Evolutionary conservation across 1,140 invertebrate genomes (phyloP), one percentile per base, ranked within the genome.

Genomic region (Lysiphlebus fabarum): DNA sequence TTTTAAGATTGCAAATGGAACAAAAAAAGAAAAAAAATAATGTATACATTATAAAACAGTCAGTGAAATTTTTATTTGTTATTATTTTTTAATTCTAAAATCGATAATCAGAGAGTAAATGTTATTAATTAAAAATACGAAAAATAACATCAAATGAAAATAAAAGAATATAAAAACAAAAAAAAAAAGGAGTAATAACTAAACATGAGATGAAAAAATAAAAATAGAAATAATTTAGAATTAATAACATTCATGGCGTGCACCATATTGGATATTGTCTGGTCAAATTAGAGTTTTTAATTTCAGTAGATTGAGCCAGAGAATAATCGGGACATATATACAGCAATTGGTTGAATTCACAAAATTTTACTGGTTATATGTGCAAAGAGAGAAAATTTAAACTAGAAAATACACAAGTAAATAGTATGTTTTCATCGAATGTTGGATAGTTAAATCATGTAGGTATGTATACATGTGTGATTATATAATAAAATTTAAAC

Each of bases 231-330:
- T 1, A 26, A 26, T 63, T 65, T 63, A 68, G 61, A 71, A 73
- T 72, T 73, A 74, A 75, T 73, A 75, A 26, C 17, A 26, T 26
- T 74, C 71, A 69, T 64, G 65, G 63, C 61, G 62, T 53, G 60
- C 61, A 61, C 62, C 63, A 68, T 76, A 77, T 77, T 77, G 75
- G 71, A 76, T 76, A 77, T 77, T 76, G 75, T 76, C 70, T 70
- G 64, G 72, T 71, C 67, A 68, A 74, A 76, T 75, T 74, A 74
- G 71, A 73, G 68, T 74, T 76, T n/a, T 77, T 76, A 75, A 76
- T 76, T 75, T 74, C 63, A 67, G 70, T 74, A 72, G 67, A 72
- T 70, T 68, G 66, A 56, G 63, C 62, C 60, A 37, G 10, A 36
- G 34, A 53, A n/a, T 17, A 62, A 63, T 61, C 64, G 34, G 44